Conservation (phyloP, 2,888 invertebrate genomes). For the Melikaiella ostensackeni region DNA sequence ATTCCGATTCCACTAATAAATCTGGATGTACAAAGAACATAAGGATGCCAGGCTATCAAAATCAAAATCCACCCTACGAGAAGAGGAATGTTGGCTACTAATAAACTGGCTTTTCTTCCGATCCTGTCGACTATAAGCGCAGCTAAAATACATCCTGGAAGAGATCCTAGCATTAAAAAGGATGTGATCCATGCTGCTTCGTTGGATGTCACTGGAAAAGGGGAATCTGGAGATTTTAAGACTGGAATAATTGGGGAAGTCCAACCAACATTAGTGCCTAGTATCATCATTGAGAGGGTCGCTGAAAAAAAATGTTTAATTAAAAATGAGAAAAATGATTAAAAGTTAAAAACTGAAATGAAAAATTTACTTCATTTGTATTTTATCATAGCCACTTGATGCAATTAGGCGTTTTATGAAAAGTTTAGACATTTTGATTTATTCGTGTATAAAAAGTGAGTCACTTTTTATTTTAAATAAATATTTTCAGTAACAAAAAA, state of each 20-base stretch:
- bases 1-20: slow-evolving; percentile 83
- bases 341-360: too few species aligned
- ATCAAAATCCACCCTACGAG: slow-evolving; percentile 81
- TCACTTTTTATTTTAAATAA: too few species aligned
- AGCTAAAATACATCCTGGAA: slow-evolving; percentile 80
- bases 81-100: slow-evolving; percentile 80
- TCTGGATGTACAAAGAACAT: slow-evolving; percentile 80
- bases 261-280: slow-evolving; percentile 75
- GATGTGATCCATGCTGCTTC: slow-evolving; percentile 78
- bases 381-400: too few species aligned
- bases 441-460: too few species aligned
- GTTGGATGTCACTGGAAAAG: slow-evolving; percentile 67
- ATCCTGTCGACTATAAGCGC: slow-evolving; percentile 80
- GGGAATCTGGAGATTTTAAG: slow-evolving; percentile 68
- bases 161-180: slow-evolving; percentile 80
- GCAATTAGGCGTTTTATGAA: too few species aligned
- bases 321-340: too few species aligned
- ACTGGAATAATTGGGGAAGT: slow-evolving; percentile 73
- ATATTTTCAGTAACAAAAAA: too few species aligned
- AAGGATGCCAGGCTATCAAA: slow-evolving; percentile 80
- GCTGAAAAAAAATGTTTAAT: slow-evolving; percentile 55
- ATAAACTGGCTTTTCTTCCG: slow-evolving; percentile 80
- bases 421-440: too few species aligned
- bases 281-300: slow-evolving; percentile 69
- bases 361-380: too few species aligned